phyloP scores from a whole-genome alignment of 1,140 invertebrate genomes.

The Macrotrachela quadricornifera region DNA sequence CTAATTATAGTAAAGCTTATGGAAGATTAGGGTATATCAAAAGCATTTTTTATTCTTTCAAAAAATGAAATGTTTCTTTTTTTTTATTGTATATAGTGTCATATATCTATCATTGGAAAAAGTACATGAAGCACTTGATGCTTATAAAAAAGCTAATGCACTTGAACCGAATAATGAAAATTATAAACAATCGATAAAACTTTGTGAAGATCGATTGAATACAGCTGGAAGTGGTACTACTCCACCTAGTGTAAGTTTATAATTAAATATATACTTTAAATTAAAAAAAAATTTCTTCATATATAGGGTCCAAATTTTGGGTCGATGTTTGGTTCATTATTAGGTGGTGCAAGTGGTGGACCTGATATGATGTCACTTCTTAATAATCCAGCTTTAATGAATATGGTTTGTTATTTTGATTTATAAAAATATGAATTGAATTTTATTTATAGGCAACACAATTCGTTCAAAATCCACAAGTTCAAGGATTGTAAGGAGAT shows the following conservation, averaged over 20 bases:
- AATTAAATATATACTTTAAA: no score
- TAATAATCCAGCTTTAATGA: constrained; percentile 49
- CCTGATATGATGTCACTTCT: constrained; percentile 39
- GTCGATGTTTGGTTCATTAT: neutral
- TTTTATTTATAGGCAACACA: no score
- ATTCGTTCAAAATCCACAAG: no score
- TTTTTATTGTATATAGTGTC: no score
- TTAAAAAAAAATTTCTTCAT: neutral
- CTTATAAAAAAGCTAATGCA: constrained; percentile 64
- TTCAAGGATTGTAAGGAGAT: no score
- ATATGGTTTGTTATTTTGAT: constrained; percentile 33
- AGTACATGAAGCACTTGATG: constrained; percentile 46
- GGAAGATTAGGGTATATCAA: constrained; percentile 50
- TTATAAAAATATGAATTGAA: no score
- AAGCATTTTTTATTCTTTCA: no score
- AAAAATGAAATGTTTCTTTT: no score
- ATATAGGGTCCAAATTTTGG: neutral
- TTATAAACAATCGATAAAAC: constrained; percentile 61
- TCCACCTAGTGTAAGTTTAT: constrained; percentile 16
- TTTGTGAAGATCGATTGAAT: constrained; percentile 44
- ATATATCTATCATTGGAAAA: no score
- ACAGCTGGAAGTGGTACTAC: constrained; percentile 15
- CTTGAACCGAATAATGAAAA: constrained; percentile 76
- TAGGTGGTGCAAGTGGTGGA: constrained; percentile 17
- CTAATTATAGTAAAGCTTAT: constrained; percentile 77